Evolutionary conservation across 2,113 vertebrate genomes (phyloP), one percentile per base, ranked within the genome.

Genomic region (Albula goreensis): DNA sequence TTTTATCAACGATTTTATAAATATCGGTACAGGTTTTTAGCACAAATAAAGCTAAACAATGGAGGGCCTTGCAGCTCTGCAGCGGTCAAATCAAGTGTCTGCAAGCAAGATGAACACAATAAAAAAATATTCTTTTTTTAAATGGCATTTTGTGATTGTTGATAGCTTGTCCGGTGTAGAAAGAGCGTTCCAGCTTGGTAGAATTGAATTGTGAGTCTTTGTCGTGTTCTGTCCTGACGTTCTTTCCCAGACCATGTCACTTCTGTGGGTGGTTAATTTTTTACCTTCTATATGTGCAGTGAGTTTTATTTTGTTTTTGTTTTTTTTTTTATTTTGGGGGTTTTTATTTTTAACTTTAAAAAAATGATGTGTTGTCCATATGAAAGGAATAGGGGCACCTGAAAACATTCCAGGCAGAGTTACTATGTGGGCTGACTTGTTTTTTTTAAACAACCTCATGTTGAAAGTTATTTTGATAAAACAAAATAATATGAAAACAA

Each of bases 1-100:
- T 96, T 96, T 96, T 96, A 96, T 96, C 94, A 94, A 94, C 95
- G 93, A 94, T 96, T 96, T 96, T 96, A 95, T 96, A 96, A 96
- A 94, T 96, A 95, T 95, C 94, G 93, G 93, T 96, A 96, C 94
- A 95, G 95, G 95, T 96, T 95, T 96, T 95, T 96, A 96, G 95
- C 95, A 96, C 95, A 96, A 96, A 94, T 92, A 90, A 95, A 94
- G 94, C 94, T 95, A 94, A 95, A 91, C 91, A 82, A 53, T 92
- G 93, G 93, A 93, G 94, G 92, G 90, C 93, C 93, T 94, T 93
- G 94, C 94, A 95, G 93, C 94, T 93, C 92, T 95, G 94, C 94
- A 94, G 93, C 92, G 92, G 92, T 95, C 94, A 93, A 93, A 94
- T 94, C 93, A 94, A 93, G 92, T 93, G 93, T 95, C 95, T 94